phyloP scores from a whole-genome alignment of 2,797 vertebrate genomes.

The Thunnus albacares region DNA sequence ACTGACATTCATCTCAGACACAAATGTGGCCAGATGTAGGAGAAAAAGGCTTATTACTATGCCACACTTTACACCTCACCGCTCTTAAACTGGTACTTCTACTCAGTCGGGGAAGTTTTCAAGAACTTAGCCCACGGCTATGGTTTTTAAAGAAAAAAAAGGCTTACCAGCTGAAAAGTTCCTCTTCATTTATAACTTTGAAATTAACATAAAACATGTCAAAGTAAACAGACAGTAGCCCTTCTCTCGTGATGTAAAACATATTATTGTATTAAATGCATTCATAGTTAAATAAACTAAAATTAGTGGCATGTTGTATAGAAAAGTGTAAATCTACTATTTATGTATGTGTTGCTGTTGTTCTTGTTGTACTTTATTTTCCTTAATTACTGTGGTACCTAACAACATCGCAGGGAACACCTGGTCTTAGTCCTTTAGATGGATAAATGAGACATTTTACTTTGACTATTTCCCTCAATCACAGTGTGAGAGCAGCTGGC shows the following conservation, averaged over 20 bases:
- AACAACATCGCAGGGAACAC: slow-evolving; percentile 5
- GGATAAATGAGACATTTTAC: slow-evolving; percentile 44
- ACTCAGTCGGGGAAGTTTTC: slow-evolving; percentile 7
- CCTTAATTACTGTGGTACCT: not conserved
- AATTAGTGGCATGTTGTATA: not conserved
- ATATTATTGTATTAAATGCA: not conserved
- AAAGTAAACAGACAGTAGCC: not conserved
- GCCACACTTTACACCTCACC: slow-evolving; percentile 28
- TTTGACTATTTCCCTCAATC: slow-evolving; percentile 35
- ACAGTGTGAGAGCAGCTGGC: slow-evolving; percentile 44
- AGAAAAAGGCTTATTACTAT: slow-evolving; percentile 29
- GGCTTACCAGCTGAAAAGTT: not conserved
- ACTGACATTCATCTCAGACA: slow-evolving; percentile 45
- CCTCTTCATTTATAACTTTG: not conserved
- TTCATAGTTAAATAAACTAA: not conserved
- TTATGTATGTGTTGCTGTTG: not conserved
- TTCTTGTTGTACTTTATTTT: not conserved
- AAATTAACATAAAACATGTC: not conserved
- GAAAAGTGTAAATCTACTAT: not conserved
- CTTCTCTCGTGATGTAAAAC: not conserved
- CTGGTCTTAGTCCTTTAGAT: slow-evolving; percentile 27
- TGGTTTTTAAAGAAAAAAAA: slow-evolving; percentile 1
- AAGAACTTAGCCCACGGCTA: not conserved
- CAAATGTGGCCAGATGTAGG: slow-evolving; percentile 38
- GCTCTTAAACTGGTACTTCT: slow-evolving; percentile 21